Base-by-base conservation (phyloP, 2,113 vertebrate genomes). In the Thalassoma bifasciatum region DNA sequence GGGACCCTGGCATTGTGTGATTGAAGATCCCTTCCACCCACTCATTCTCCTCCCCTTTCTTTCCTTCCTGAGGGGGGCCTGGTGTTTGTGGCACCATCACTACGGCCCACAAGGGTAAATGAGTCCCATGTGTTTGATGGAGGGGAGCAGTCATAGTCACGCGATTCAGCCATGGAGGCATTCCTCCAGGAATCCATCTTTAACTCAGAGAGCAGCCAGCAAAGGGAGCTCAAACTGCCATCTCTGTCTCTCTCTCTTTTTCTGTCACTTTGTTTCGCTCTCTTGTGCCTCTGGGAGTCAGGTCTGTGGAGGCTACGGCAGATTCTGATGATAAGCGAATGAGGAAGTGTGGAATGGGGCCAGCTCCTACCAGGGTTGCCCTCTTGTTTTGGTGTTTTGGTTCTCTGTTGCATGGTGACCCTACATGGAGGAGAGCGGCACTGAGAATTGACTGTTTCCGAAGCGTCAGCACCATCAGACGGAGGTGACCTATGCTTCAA, bases 61-160 rank as follows among this genome's bases (percentile, higher is more conserved):
- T 85, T 56, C 68, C 83, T 78, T 83, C 77, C 82, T 79, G 69
- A 64, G 77, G 85, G 85, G 85, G 87, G 83, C 40, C 79, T 86
- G 75, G 82, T 86, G 89, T 93, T 91, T 91, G 89, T 89, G 86
- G 89, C 88, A 92, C 84, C 88, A 82, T 89, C 85, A 80, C 77
- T 92, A 83, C 89, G 90, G 90, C 86, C 85, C 77, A 85, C 86
- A 70, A 88, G 84, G 82, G 81, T 90, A 94, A 94, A 94, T 93
- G 89, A 94, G 86, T 91, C 89, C 93, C 92, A 93, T 93, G 91
- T 93, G 93, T 92, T 88, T 77, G 81, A 91, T 89, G 83, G 87
- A 88, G 82, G 77, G 82, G 87, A 91, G 87, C 85, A 79, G 88
- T 90, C 79, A 34, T 76, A 92, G 92, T 94, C 93, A 94, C 92